Percentiles rank a stretch among this genome's conserved stretches.
These are phyloP conservation scores for Trichacis sp. DNA, from an alignment of 2,888 invertebrate genomes.

Conservation along the genomic window DNA sequence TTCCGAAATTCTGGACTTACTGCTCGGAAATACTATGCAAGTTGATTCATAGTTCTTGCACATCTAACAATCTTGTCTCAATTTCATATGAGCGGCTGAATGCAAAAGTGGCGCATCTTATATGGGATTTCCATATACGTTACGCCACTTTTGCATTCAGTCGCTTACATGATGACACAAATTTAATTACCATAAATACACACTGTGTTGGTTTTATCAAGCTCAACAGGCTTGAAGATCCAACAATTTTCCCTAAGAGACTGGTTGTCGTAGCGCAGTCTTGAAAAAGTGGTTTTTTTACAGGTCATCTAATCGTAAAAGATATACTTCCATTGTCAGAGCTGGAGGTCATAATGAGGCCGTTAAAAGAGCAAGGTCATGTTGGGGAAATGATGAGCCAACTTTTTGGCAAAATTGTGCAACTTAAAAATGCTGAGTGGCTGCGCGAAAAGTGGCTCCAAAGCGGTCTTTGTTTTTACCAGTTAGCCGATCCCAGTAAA, in stretches of 20 bases:
- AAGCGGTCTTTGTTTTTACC: slow-evolving; percentile 71
- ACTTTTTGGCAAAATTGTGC: slow-evolving; percentile 73
- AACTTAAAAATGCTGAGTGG: slow-evolving; percentile 73
- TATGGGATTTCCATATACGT: too few relatives aligned
- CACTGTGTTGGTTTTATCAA: slow-evolving; percentile 61
- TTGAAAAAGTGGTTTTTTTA: slow-evolving; percentile 33
- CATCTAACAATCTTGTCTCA: too few relatives aligned
- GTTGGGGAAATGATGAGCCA: slow-evolving; percentile 72
- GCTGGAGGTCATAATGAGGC: slow-evolving; percentile 47
- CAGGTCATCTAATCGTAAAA: slow-evolving; percentile 71
- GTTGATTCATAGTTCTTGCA: slow-evolving; percentile 35
- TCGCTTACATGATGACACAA: slow-evolving; percentile 61
- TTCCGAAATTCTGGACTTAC: slow-evolving; percentile 86
- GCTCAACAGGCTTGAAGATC: slow-evolving; percentile 68
- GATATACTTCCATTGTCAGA: slow-evolving; percentile 64
- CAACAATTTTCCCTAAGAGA: slow-evolving; percentile 16
- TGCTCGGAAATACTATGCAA: slow-evolving; percentile 79
- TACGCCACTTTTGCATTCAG: too few relatives aligned
- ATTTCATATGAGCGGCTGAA: too few relatives aligned
- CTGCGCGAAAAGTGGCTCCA: slow-evolving; percentile 72
- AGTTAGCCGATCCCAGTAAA: slow-evolving; percentile 70
- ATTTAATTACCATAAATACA: slow-evolving; percentile 51
- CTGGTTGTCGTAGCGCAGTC: not conserved
- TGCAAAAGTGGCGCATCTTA: too few relatives aligned
- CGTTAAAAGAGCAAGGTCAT: slow-evolving; percentile 52